Percentiles rank a stretch among this genome's conserved stretches.
Conservation (phyloP, 2,888 invertebrate species). For the Acrobeloides nanus region DNA sequence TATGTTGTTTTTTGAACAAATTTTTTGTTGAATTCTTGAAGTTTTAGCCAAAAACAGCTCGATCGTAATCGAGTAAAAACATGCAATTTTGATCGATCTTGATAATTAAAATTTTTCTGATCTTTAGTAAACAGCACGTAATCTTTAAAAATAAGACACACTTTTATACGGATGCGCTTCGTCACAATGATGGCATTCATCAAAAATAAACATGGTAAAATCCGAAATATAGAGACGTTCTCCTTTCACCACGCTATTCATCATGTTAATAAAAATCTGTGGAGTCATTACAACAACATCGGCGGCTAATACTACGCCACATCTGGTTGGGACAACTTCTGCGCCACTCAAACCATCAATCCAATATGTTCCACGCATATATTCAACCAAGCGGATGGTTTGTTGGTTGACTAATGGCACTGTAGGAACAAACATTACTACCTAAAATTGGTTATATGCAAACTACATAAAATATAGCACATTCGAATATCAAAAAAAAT, state of each 20-base stretch:
- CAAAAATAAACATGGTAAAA: conserved; percentile 44
- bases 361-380: conserved; percentile 16
- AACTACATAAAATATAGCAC: too few species aligned
- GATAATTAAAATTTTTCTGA: too few species aligned
- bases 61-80: too few species aligned
- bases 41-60: too few species aligned
- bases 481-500: too few species aligned
- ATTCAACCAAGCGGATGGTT: conserved; percentile 24
- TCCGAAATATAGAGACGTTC: conserved; percentile 41
- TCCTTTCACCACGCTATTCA: conserved; percentile 28
- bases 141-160: too few species aligned
- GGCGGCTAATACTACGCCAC: conserved; percentile 20
- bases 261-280: conserved; percentile 45
- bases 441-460: too few species aligned
- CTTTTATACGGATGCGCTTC: conserved; percentile 31
- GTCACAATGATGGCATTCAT: conserved; percentile 44
- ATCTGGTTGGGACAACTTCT: conserved; percentile 15
- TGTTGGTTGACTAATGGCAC: conserved; percentile 49
- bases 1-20: too few species aligned
- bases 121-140: too few species aligned
- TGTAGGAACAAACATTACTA: conserved; percentile 44
- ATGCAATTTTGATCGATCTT: too few species aligned
- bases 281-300: conserved; percentile 40
- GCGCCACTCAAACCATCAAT: conserved; percentile 38
- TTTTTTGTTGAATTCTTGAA: too few species aligned